Evolutionary conservation across 2,888 invertebrate species (phyloP).

Genomic region (Brenthis hecate): DNA sequence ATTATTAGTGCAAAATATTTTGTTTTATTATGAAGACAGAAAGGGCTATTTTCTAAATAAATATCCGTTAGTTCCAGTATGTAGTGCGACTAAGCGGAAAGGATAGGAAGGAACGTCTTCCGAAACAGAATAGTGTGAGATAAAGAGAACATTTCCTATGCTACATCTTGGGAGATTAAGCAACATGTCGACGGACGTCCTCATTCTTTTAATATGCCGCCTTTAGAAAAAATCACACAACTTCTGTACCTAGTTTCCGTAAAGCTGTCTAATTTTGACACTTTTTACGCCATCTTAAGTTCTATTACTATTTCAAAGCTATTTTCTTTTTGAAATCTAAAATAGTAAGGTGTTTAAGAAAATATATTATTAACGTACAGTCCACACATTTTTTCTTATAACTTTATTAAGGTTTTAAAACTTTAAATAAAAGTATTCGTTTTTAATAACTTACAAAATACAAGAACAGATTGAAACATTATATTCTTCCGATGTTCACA

Average conservation of each 20-base stretch:
- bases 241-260: slow-evolving; percentile 35
- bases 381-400: no score
- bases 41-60: slow-evolving; percentile 58
- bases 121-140: slow-evolving; percentile 80
- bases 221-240: slow-evolving; percentile 55
- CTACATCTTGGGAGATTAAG: slow-evolving; percentile 70
- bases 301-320: slow-evolving; percentile 5
- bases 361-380: no score
- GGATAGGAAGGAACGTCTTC: slow-evolving; percentile 72
- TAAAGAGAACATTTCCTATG: slow-evolving; percentile 81
- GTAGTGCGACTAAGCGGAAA: slow-evolving; percentile 63
- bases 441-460: no score
- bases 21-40: slow-evolving; percentile 19
- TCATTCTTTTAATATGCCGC: slow-evolving; percentile 56
- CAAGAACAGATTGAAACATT: no score
- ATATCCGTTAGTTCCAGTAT: slow-evolving; percentile 70
- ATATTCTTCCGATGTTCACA: no score
- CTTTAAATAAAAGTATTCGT: no score
- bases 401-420: no score
- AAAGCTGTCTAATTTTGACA: slow-evolving; percentile 20
- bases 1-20: not conserved
- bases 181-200: slow-evolving; percentile 66
- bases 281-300: slow-evolving; percentile 2
- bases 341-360: not conserved
- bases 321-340: not conserved